Evolutionary conservation across 2,888 invertebrate genomes (phyloP), one percentile per base, ranked within the genome.

Genomic region (Agrilus biguttatus): DNA sequence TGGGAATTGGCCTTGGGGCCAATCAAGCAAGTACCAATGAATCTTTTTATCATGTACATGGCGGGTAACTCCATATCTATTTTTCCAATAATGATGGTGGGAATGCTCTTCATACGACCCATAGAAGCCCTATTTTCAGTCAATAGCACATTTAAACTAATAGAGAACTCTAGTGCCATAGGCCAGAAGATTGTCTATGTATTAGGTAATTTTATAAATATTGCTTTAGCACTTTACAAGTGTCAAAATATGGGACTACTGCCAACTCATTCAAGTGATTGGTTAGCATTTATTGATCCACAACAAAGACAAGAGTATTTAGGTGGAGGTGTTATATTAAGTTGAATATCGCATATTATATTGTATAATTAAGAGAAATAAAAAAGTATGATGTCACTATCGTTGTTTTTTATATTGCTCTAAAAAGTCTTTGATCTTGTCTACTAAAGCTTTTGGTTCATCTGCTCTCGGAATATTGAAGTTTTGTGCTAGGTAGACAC

Each of bases 11-110:
- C 96, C 0, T 66, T 96, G 14, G 93, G 88, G 0, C 96, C 97
- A 3, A 65, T 97, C 32, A 96, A 96, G 65, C 95, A 90, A 71
- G 89, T 89, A 51, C 96, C 96, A 1, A 99, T 99, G 98, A 99
- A 99, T 67, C 72, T 98, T 48, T 93, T 98, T 64, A 92, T 99
- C 46, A 96, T 98, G 93, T 99, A 97, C 68, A 99, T 99, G 98
- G 93, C 97, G 42, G 97, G 97, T 14, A 96, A 92, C 65, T 93
- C 96, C 0, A 96, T 98, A 57, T 97, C 96, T 1, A 97, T 99
- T 56, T 97, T 99, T 58, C 98, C 98, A 0, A 98, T 99, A 39
- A 98, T 99, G 98, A 99, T 99, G 98, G 95, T 99, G 8, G 96
- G 95, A 36, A 98, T 99, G 98, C 76, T 98, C 69, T 83, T 97